Base-by-base conservation (phyloP, 2,888 invertebrate genomes). In the Mythimna impura region DNA sequence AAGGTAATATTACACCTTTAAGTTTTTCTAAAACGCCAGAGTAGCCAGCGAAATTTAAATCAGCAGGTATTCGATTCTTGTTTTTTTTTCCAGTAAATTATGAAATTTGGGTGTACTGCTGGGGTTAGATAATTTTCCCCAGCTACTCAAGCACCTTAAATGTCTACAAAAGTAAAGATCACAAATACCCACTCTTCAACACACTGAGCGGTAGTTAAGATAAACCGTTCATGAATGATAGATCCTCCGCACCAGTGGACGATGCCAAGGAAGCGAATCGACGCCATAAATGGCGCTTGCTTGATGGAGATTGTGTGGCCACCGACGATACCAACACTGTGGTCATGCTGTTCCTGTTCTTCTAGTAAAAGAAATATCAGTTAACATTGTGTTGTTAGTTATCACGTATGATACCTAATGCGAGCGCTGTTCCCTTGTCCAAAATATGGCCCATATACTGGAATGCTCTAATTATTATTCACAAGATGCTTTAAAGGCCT, bases 201-300 rank as follows among this genome's bases (percentile, higher is more conserved):
- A 36, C 61, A 61, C 74, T 89, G 89, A 6, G 91, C 91, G 0
- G 91, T 90, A 0, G 89, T 88, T 22, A 91, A 54, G 9, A 91
- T 71, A 25, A 89, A 91, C 8, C 74, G 72, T n/a, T 89, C 87
- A 62, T 88, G 87, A 14, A 91, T 86, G 50, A 91, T 89, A 8
- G 91, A 88, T 0, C 84, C 90, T 0, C 90, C 91, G 47, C 91
- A 91, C 73, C 78, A 82, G 22, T 88, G 89, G 50, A 50, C 52
- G 0, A 80, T 87, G 0, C 77, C 82, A 22, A 88, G 83, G 4
- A 84, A 52, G 0, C 88, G 84, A 0, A 91, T 36, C 0, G 91
- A 89, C 0, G 68, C 87, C 80, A 91, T 88, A 72, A 81, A 91
- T 0, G 91, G 91, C 1, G 76, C 90, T 7, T 85, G 20, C 0